Percentiles rank a stretch among this genome's conserved stretches.
phyloP scores from a whole-genome alignment of 1,140 invertebrate species.

The Hyles euphorbiae region DNA sequence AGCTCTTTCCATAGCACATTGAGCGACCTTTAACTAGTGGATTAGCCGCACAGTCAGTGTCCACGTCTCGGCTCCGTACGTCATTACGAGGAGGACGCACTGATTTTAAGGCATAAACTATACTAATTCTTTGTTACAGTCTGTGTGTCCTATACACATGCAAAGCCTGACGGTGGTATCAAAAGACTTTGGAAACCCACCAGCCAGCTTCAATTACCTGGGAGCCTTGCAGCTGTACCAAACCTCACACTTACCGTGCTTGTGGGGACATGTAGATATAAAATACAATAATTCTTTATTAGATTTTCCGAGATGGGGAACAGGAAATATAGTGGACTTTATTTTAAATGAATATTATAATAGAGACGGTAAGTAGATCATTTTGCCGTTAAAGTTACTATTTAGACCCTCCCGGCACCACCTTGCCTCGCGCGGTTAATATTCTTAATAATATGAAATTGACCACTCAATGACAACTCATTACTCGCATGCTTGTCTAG shows the following conservation, averaged over 20 bases:
- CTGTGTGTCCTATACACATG: slow-evolving; percentile 76
- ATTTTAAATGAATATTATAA: slow-evolving; percentile 76
- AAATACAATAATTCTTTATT: slow-evolving; percentile 76
- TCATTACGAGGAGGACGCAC: too few species aligned
- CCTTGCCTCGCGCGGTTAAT: too few species aligned
- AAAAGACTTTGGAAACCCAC: slow-evolving; percentile 65
- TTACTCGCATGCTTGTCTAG: too few species aligned
- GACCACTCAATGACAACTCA: too few species aligned
- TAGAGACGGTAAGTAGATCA: slow-evolving; percentile 74
- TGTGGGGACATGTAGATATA: slow-evolving; percentile 66
- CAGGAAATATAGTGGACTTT: slow-evolving; percentile 59
- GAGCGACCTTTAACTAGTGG: too few species aligned
- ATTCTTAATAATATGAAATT: too few species aligned
- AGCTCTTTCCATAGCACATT: too few species aligned
- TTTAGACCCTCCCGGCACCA: too few species aligned
- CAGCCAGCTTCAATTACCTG: slow-evolving; percentile 71
- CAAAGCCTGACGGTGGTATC: slow-evolving; percentile 76
- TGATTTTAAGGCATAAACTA: neutral
- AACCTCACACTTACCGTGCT: slow-evolving; percentile 75
- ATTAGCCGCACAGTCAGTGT: too few species aligned
- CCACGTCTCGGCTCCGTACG: too few species aligned
- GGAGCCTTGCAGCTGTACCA: slow-evolving; percentile 78
- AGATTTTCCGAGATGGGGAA: slow-evolving; percentile 33
- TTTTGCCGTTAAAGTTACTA: too few species aligned
- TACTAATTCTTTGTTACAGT: slow-evolving; percentile 55